Conservation (phyloP, 2,797 vertebrate species). For the Telmatherina bonti region DNA sequence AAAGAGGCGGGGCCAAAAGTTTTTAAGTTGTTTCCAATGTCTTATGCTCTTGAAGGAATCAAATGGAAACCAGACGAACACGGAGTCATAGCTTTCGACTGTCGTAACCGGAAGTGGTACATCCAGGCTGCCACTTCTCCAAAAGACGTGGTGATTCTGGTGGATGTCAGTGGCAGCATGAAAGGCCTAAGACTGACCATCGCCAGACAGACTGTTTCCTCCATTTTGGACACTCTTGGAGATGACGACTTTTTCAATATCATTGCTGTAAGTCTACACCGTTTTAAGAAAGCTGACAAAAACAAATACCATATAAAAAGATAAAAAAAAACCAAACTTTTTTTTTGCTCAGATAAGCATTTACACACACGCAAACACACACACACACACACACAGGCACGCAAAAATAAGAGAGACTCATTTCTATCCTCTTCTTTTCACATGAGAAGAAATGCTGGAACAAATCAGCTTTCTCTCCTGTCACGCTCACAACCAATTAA, state of each 20-base stretch:
- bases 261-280: conserved; percentile 90
- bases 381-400: conserved; percentile 15
- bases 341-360: background rate
- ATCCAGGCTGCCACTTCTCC: conserved; percentile 98
- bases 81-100: conserved; percentile 98
- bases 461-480: conserved; percentile 66
- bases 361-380: conserved; percentile 3
- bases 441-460: conserved; percentile 65
- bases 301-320: no score
- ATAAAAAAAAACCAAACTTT: no score
- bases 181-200: conserved; percentile 96
- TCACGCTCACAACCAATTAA: conserved; percentile 77
- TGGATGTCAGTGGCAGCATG: conserved; percentile 98
- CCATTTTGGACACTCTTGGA: conserved; percentile 96
- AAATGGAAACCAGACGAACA: conserved; percentile 98
- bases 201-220: conserved; percentile 95
- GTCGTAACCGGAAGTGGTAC: conserved; percentile 98
- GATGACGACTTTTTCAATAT: conserved; percentile 99
- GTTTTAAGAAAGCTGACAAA: no score
- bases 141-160: conserved; percentile 96
- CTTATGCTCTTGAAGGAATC: conserved; percentile 84
- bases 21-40: conserved; percentile 2
- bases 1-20: background rate
- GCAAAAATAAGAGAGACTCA: conserved; percentile 16
- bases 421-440: conserved; percentile 30